Evolutionary conservation across 1,140 invertebrate genomes (phyloP), one percentile per base, ranked within the genome.

Genomic region (Trigoniulus corallinus): DNA sequence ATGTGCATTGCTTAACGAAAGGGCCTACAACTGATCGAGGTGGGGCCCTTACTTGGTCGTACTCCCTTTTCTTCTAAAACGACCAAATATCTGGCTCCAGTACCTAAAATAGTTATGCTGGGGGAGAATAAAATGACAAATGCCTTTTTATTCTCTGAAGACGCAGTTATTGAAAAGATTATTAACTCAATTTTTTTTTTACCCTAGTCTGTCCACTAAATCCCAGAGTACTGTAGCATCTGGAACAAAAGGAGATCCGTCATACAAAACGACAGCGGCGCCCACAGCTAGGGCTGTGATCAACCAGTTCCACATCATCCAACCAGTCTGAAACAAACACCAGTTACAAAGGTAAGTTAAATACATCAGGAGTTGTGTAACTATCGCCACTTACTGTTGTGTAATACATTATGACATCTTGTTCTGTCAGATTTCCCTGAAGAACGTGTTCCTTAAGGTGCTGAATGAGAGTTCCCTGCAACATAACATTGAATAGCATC

Each of bases 231-330:
- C 59, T 52, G 65, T 64, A n/a, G 63, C 58, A 53, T 67, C 61
- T 12, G 74, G 72, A 15, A 72, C 59, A 15, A 73, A 58, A 7
- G 76, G 75, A 27, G 72, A 74, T 20, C 76, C 76, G 61, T 78
- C 76, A 60, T 75, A 78, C 1, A 77, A 58, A 15, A 77, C 70
- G 41, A 78, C 65, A n/a, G 70, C 59, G 13, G 69, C 66, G 7
- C 76, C 76, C 3, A 68, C 58, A 24, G 61, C 61, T 22, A 72
- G 54, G 2, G 62, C 59, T 13, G 59, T 56, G 18, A 72, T 61
- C 47, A 74, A 51, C 74, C 75, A 77, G 59, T 78, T 76, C 72
- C 74, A 78, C 75, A 78, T 75, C 73, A 78, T 78, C 76, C 75
- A 77, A 23, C 75, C 75, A 39, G 70, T 68, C 70, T 72, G 44